Evolutionary conservation across 2,888 invertebrate species (phyloP), one percentile per base, ranked within the genome.

Genomic region (Andricus quercusramuli): DNA sequence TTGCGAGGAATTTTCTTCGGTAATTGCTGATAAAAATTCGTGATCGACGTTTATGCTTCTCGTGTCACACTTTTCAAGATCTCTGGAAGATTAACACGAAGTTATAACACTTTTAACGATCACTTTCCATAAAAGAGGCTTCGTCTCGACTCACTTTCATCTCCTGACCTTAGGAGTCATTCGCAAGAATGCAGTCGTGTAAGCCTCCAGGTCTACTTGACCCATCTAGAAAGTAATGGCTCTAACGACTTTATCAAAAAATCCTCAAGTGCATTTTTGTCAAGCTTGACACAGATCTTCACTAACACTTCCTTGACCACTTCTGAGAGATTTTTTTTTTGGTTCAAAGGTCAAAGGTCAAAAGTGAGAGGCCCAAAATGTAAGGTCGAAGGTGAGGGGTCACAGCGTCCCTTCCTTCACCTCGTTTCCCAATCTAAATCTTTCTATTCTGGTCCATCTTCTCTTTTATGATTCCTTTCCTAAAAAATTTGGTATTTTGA

Each of bases 91-190:
- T 47, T 47, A 70, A 11, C 51, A 20, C 47, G 5, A 44, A 70
- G 51, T 25, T 51, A 70, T 70, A 70, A 70, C 56, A 74, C 32
- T 56, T 74, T 74, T 56, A 74, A 74, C 74, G 74, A 74, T 74
- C 74, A 56, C 51, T 74, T 74, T 74, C 56, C 32, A 56, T 74
- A 56, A 56, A 74, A 68, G 44, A 41, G 29, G 64, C 74, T 56
- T n/a, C 74, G 74, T 56, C 51, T 74, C 74, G 32, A 32, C 32
- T 56, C 56, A 74, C 74, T 74, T 74, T 74, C 74, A 74, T 74
- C 74, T 74, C 32, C 56, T 20, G 56, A 56, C 51, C 56, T 74
- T 74, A 74, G 32, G 32, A 56, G 22, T 56, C 74, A 74, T 74
- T 56, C 74, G 59, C 32, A 74, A 74, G 56, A 74, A 74, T 74